Percentiles rank a stretch among this genome's conserved stretches.
Conservation (phyloP, 2,113 vertebrate genomes). For the Lathamus discolor region DNA sequence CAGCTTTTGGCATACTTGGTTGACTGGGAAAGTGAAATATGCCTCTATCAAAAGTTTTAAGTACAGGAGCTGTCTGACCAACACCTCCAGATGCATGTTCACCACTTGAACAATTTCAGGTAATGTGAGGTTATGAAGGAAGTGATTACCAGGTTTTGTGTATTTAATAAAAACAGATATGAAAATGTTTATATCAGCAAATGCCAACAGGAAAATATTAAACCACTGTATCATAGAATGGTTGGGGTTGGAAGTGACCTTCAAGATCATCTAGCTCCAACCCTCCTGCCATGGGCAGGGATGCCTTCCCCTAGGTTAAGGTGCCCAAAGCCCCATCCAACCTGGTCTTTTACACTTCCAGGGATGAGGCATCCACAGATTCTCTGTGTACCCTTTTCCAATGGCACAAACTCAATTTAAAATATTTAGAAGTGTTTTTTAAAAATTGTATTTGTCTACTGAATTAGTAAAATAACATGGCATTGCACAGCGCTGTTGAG, state of each 20-base stretch:
- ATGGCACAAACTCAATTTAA: neutral
- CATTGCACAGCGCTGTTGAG: neutral
- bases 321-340: neutral
- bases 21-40: neutral
- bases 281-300: no score
- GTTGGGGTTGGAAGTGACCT: neutral
- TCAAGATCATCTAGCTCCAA: neutral
- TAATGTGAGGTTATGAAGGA: neutral
- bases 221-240: neutral
- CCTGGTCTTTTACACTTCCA: neutral
- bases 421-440: neutral
- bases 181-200: neutral
- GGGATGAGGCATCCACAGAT: neutral
- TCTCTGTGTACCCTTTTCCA: neutral
- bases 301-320: neutral
- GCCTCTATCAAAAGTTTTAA: neutral
- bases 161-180: neutral
- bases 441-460: neutral
- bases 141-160: rapidly evolving
- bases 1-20: neutral
- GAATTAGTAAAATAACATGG: neutral
- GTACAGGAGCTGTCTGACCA: neutral
- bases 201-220: neutral
- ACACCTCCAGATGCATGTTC: neutral
- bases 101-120: rapidly evolving